These are phyloP conservation scores for Conistra vaccinii DNA, from an alignment of 2,888 invertebrate genomes.

Conservation along the genomic window DNA sequence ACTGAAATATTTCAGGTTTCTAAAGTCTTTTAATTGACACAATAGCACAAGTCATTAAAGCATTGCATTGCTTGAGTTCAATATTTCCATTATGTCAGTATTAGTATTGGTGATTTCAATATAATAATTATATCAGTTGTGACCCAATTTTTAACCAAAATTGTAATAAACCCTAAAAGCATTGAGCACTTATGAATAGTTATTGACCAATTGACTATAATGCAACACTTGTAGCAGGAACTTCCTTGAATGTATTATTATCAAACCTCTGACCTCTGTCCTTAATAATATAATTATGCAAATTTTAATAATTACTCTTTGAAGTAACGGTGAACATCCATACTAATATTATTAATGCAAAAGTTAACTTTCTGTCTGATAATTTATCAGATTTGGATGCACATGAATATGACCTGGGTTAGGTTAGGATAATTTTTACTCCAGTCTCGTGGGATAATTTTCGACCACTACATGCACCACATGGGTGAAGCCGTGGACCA, in stretches of 20 bases:
- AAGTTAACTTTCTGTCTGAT: not conserved
- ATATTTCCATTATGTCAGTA: too few species aligned
- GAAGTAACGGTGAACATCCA: not conserved
- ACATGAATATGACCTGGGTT: not conserved
- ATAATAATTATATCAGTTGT: too few species aligned
- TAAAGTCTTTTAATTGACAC: too few species aligned
- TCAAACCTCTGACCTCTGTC: not conserved
- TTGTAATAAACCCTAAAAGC: not conserved
- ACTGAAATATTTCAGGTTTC: too few species aligned
- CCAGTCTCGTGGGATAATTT: not conserved
- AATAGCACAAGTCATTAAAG: too few species aligned
- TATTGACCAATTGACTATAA: not conserved
- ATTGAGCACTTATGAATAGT: not conserved
- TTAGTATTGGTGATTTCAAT: too few species aligned
- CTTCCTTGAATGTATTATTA: conserved; percentile 14
- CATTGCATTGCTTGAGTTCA: too few species aligned
- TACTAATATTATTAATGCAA: not conserved
- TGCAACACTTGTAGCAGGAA: not conserved
- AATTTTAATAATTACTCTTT: not conserved
- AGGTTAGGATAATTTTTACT: not conserved
- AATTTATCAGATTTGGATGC: not conserved
- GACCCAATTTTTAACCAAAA: too few species aligned
- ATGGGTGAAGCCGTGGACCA: not conserved
- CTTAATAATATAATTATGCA: not conserved
- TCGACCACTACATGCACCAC: too few species aligned